phyloP scores from a whole-genome alignment of 2,888 invertebrate genomes.

The Drosophila pseudotalamancana region DNA sequence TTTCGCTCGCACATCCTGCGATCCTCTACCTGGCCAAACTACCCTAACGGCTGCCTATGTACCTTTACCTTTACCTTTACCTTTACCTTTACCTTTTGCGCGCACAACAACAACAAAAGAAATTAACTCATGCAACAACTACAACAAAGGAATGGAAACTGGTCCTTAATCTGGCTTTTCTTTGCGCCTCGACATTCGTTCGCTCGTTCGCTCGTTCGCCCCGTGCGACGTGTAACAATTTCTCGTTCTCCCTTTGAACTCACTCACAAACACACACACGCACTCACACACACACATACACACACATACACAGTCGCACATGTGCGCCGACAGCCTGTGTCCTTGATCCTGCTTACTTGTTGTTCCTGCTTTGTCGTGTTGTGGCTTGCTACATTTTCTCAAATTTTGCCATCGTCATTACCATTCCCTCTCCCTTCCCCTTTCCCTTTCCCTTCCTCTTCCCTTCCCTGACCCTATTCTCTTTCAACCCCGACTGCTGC shows the following conservation, averaged over 20 bases:
- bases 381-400: conserved; percentile 57
- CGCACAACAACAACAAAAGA: conserved; percentile 10
- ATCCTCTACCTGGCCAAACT: conserved; percentile 47
- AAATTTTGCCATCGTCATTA: conserved; percentile 35
- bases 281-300: not conserved
- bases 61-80: too few relatives aligned
- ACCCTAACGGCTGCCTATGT: conserved; percentile 43
- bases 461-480: conserved; percentile 2
- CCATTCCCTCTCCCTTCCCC: conserved; percentile 28
- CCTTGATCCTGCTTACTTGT: conserved; percentile 80
- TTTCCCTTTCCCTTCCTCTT: conserved; percentile 25
- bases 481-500: conserved; percentile 1
- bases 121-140: conserved; percentile 46
- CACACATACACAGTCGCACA: not conserved
- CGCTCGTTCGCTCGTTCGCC: conserved; percentile 34
- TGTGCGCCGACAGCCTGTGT: conserved; percentile 45
- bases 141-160: conserved; percentile 69
- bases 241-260: conserved; percentile 51
- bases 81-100: too few relatives aligned
- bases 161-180: conserved; percentile 74
- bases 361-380: conserved; percentile 15
- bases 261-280: conserved; percentile 5
- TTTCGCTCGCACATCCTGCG: conserved; percentile 51
- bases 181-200: conserved; percentile 39
- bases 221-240: conserved; percentile 70